Conservation (phyloP, 2,888 invertebrate genomes). For the Bruchidius siliquastri region DNA sequence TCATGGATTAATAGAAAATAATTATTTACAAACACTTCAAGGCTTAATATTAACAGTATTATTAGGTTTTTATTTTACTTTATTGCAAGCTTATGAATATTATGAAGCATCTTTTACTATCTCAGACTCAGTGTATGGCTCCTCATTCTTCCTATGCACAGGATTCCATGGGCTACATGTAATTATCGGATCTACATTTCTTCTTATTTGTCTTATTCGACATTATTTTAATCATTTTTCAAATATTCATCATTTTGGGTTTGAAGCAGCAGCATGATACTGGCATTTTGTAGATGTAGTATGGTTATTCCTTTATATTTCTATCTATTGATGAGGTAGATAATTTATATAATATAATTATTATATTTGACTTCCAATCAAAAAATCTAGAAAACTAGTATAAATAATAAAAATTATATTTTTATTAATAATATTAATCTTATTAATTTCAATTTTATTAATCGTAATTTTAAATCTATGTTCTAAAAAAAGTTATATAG, state of each 20-base stretch:
- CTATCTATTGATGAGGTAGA: slow-evolving; percentile 65
- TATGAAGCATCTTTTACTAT: slow-evolving; percentile 57
- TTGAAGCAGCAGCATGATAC: slow-evolving; percentile 56
- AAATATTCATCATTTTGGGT: slow-evolving; percentile 56
- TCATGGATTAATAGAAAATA: slow-evolving; percentile 52
- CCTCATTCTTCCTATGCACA: slow-evolving; percentile 67
- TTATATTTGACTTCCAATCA: slow-evolving; percentile 71
- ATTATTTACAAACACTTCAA: slow-evolving; percentile 48
- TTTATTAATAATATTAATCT: slow-evolving; percentile 45
- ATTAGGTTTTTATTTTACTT: slow-evolving; percentile 62
- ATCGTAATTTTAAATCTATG: slow-evolving; percentile 44
- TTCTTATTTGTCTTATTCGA: slow-evolving; percentile 52
- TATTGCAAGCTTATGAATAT: slow-evolving; percentile 67
- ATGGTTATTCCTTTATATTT: slow-evolving; percentile 48
- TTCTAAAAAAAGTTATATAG: slow-evolving; percentile 55
- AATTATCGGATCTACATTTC: slow-evolving; percentile 57
- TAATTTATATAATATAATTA: slow-evolving; percentile 65
- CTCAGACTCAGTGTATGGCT: slow-evolving; percentile 61
- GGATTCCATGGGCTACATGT: slow-evolving; percentile 75
- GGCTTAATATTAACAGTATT: slow-evolving; percentile 53
- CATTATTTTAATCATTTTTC: slow-evolving; percentile 52
- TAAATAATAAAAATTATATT: slow-evolving; percentile 51
- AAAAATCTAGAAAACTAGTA: slow-evolving; percentile 58
- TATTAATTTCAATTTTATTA: slow-evolving; percentile 50
- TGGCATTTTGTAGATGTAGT: slow-evolving; percentile 67